Percentiles rank a stretch among this genome's conserved stretches.
These are phyloP conservation scores for Prionailurus bengalensis DNA, from an alignment of 2,113 vertebrate species.

Conservation along the genomic window DNA sequence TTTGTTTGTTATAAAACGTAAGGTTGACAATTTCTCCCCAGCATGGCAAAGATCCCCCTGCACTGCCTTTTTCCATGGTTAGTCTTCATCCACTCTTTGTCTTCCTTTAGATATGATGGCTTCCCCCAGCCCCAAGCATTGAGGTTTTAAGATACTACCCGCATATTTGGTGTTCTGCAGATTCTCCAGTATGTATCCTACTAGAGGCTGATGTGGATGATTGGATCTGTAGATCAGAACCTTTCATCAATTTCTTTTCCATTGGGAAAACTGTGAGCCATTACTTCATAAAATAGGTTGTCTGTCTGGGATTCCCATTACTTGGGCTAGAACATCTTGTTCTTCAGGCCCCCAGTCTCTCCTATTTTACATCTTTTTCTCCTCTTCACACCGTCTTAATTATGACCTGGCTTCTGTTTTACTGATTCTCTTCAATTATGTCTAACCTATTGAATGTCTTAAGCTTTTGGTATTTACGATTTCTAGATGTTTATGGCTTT, in stretches of 20 bases:
- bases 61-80: background rate
- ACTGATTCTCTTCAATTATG: background rate
- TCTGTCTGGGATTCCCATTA: background rate
- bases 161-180: background rate
- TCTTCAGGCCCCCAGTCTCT: background rate
- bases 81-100: too few species aligned
- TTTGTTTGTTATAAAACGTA: background rate
- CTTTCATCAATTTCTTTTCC: background rate
- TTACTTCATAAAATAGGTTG: background rate
- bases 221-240: background rate
- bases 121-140: background rate
- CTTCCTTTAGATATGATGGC: background rate
- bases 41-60: background rate
- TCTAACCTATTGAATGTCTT: too few species aligned
- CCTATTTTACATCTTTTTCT: background rate
- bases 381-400: background rate
- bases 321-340: background rate
- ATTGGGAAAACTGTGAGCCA: background rate
- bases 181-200: background rate
- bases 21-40: background rate
- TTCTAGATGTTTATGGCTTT: background rate
- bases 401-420: background rate
- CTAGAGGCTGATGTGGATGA: background rate
- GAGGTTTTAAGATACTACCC: background rate
- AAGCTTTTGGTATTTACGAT: background rate